These are phyloP conservation scores for Sisyra terminalis DNA, from an alignment of 2,888 invertebrate species.

Conservation along the genomic window DNA sequence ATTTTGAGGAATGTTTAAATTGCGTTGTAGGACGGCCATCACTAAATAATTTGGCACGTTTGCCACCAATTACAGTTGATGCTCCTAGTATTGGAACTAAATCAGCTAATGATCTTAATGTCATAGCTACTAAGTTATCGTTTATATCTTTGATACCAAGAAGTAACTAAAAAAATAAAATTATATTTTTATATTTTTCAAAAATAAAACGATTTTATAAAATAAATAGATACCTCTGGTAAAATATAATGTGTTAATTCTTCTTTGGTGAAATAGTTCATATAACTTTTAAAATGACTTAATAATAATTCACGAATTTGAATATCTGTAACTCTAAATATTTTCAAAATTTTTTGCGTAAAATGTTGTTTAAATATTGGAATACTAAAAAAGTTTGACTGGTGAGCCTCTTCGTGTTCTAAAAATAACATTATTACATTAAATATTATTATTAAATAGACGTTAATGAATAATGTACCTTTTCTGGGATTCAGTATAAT, in stretches of 20 bases:
- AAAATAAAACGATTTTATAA: neutral
- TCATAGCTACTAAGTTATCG: conserved; percentile 65
- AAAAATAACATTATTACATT: too few species aligned
- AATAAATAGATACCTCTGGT: conserved; percentile 47
- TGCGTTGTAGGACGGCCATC: conserved; percentile 60
- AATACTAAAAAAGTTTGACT: conserved; percentile 17
- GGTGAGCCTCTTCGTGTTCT: too few species aligned
- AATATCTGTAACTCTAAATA: conserved; percentile 72
- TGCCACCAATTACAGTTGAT: conserved; percentile 69
- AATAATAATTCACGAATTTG: conserved; percentile 67
- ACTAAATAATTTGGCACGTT: conserved; percentile 63
- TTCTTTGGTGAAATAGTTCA: conserved; percentile 55
- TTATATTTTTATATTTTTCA: neutral
- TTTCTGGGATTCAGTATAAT: conserved; percentile 50
- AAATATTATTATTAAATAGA: too few species aligned
- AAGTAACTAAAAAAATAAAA: conserved; percentile 36
- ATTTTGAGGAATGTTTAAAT: conserved; percentile 3
- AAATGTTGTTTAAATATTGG: conserved; percentile 54
- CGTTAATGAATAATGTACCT: conserved; percentile 28
- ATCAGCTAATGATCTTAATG: conserved; percentile 65
- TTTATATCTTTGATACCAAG: conserved; percentile 78
- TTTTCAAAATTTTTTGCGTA: conserved; percentile 57
- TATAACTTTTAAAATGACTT: conserved; percentile 59
- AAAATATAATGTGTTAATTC: conserved; percentile 61
- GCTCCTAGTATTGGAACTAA: conserved; percentile 75